Evolutionary conservation across 2,888 invertebrate genomes (phyloP).

Genomic region (Tricholauxania praeusta): DNA sequence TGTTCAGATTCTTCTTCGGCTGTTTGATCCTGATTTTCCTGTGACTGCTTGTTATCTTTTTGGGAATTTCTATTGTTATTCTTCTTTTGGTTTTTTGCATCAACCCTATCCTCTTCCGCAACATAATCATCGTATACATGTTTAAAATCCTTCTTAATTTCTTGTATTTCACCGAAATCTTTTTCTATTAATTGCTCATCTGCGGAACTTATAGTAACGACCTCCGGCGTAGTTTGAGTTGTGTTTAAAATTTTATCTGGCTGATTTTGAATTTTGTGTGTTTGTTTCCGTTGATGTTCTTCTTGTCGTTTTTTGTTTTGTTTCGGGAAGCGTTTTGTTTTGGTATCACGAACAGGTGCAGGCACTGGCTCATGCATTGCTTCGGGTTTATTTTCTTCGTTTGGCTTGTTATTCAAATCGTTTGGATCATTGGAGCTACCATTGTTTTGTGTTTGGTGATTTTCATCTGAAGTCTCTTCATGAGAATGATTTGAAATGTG

Average conservation of each 20-base stretch:
- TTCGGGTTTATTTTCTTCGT: conserved; percentile 9
- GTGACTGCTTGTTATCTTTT: too few relatives aligned
- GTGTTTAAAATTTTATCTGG: conserved; percentile 45
- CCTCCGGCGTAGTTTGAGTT: conserved; percentile 36
- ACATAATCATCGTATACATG: not conserved
- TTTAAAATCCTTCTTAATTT: not conserved
- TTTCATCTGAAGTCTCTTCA: too few relatives aligned
- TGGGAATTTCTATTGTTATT: not conserved
- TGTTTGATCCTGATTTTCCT: too few relatives aligned
- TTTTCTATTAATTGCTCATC: not conserved
- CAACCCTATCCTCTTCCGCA: not conserved
- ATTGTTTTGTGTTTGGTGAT: too few relatives aligned
- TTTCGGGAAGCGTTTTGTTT: not conserved
- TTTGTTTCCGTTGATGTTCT: conserved; percentile 20
- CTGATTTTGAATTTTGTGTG: conserved; percentile 10
- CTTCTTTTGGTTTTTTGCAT: not conserved
- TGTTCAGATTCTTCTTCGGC: not conserved
- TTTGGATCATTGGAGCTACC: too few relatives aligned
- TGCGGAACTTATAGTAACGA: not conserved
- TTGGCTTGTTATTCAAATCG: too few relatives aligned
- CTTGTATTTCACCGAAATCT: not conserved
- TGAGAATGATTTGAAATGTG: not conserved
- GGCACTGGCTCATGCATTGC: conserved; percentile 13
- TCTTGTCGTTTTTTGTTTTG: conserved; percentile 24
- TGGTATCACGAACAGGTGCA: not conserved